A percentile compares a stretch with the other conserved stretches of the same genome.
Conservation (phyloP, 2,888 invertebrate genomes). For the Elgonia sp. region DNA sequence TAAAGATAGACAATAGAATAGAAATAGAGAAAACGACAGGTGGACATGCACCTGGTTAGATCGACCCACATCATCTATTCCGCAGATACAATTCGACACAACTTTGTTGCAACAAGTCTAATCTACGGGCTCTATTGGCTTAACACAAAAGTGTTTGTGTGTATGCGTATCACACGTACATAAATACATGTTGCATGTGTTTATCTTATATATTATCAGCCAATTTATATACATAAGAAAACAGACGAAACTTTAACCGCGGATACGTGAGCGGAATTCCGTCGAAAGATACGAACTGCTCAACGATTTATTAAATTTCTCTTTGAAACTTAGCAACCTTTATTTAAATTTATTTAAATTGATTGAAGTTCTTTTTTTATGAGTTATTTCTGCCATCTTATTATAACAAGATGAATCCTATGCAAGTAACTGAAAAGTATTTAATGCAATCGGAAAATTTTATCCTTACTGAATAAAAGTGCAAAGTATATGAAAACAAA, state of each 20-base stretch:
- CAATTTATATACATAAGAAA: conserved; percentile 64
- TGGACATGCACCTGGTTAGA: conserved; percentile 49
- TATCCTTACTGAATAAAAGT: too few species aligned
- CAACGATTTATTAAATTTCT: conserved; percentile 48
- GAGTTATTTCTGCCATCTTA: not conserved
- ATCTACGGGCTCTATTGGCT: conserved; percentile 43
- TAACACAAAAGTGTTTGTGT: conserved; percentile 42
- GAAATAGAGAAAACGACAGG: conserved; percentile 51
- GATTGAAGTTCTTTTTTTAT: not conserved
- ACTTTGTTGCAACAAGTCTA: conserved; percentile 19
- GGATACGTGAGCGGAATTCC: conserved; percentile 26
- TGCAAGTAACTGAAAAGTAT: not conserved
- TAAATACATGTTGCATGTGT: not conserved
- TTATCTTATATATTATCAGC: conserved; percentile 53
- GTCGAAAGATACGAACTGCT: not conserved
- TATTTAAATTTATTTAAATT: conserved; percentile 41
- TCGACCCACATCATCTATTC: conserved; percentile 44
- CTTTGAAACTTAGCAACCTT: conserved; percentile 30
- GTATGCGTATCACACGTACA: conserved; percentile 5
- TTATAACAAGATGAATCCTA: not conserved
- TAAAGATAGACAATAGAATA: conserved; percentile 8
- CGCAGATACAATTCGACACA: conserved; percentile 30
- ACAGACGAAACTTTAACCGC: conserved; percentile 52
- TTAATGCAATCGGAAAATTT: too few species aligned
- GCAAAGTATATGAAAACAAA: too few species aligned